Evolutionary conservation across 23 tunicate genomes (phyloP).

Genomic region (Pegea sp.): DNA sequence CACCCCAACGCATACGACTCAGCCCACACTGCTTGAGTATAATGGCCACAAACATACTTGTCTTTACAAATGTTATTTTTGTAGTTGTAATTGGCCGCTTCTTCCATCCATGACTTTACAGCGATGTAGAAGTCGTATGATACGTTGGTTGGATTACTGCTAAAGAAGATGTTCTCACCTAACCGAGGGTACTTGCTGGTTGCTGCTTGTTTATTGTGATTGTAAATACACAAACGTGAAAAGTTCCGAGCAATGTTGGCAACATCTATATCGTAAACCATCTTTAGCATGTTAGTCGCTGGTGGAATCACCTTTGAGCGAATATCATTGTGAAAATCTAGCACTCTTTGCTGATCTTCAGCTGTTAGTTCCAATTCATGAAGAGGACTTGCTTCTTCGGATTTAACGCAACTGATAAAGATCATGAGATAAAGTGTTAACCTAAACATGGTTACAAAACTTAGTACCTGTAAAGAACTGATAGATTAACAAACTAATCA

Average conservation of each 20-base stretch:
- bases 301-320: constrained; percentile 1
- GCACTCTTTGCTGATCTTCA: too few species aligned
- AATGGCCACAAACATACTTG: constrained; percentile 9
- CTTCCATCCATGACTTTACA: constrained; percentile 13
- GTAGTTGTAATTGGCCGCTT: constrained; percentile 17
- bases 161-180: constrained; percentile 16
- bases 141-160: neutral
- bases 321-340: constrained; percentile 7
- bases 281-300: constrained; percentile 8
- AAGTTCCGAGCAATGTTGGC: constrained; percentile 2
- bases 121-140: constrained; percentile 2
- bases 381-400: too few species aligned
- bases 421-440: too few species aligned
- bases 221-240: constrained; percentile 5
- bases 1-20: constrained; percentile 30
- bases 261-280: constrained; percentile 2
- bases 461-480: too few species aligned
- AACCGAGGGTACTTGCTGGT: neutral
- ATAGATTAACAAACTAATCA: too few species aligned
- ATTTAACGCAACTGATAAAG: too few species aligned
- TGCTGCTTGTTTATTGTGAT: neutral
- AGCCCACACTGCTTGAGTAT: constrained; percentile 29
- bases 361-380: too few species aligned
- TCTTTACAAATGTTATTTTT: constrained; percentile 8
- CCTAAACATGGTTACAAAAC: too few species aligned